Evolutionary conservation across 2,888 invertebrate species (phyloP).

Genomic region (Micoletzkya japonica): DNA sequence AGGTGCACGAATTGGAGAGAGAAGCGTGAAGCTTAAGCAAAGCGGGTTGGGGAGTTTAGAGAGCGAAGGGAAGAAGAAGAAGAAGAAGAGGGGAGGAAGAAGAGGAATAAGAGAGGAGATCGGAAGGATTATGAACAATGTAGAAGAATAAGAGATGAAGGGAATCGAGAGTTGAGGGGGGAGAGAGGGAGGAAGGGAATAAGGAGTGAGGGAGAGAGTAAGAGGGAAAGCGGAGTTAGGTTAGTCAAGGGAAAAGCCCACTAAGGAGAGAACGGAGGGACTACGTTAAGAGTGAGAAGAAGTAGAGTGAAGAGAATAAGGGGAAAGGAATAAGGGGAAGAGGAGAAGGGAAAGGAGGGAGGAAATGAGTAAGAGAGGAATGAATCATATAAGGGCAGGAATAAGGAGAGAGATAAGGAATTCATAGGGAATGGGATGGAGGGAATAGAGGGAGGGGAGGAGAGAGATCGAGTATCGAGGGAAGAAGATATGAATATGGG

Average conservation of each 20-base stretch:
- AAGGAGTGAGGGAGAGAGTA: background rate
- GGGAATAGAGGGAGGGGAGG: background rate
- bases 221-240: too few species aligned
- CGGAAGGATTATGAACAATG: background rate
- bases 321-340: background rate
- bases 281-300: background rate
- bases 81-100: slow-evolving; percentile 3
- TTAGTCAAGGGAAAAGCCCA: background rate
- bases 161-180: background rate
- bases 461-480: background rate
- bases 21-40: background rate
- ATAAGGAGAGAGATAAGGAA: slow-evolving; percentile 17
- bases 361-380: background rate
- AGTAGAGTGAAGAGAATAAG: background rate
- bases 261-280: slow-evolving; percentile 5
- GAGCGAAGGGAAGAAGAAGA: slow-evolving; percentile 17
- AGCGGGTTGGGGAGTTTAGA: background rate
- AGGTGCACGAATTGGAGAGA: too few species aligned
- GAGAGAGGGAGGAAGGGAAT: background rate
- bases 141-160: background rate
- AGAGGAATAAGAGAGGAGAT: background rate
- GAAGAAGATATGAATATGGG: background rate
- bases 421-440: background rate
- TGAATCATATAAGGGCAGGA: background rate
- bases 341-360: background rate